Conservation (phyloP, 2,888 invertebrate genomes). For the Selenia dentaria region DNA sequence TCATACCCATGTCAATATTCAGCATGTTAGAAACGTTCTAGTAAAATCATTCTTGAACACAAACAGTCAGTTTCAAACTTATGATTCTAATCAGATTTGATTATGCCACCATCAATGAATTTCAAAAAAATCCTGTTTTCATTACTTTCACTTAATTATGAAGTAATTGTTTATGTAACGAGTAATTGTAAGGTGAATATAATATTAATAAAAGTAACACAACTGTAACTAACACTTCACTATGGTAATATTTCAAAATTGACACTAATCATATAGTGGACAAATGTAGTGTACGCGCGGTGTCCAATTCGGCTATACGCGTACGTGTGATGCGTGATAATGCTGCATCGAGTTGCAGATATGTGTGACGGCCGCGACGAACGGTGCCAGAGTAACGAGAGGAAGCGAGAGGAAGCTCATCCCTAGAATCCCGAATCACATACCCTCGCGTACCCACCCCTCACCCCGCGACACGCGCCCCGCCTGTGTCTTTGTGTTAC, state of each 20-base stretch:
- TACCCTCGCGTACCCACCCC: constrained; percentile 75
- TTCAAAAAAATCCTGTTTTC: no score
- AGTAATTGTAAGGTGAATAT: no score
- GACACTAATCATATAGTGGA: constrained; percentile 2
- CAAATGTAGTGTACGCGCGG: constrained; percentile 13
- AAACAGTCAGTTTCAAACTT: neutral
- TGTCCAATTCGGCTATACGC: constrained; percentile 44
- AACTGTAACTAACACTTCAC: constrained; percentile 14
- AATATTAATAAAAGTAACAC: neutral
- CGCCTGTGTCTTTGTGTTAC: constrained; percentile 63
- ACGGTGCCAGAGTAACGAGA: constrained; percentile 80
- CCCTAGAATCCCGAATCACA: constrained; percentile 83
- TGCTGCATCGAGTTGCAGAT: constrained; percentile 45
- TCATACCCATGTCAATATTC: constrained; percentile 57
- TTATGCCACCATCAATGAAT: no score
- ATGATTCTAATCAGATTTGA: neutral
- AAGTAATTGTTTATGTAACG: no score
- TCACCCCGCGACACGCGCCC: constrained; percentile 55
- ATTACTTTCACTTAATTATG: no score
- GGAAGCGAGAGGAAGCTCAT: constrained; percentile 83
- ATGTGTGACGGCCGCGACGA: constrained; percentile 76
- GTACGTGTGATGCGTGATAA: constrained; percentile 51
- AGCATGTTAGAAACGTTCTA: constrained; percentile 44
- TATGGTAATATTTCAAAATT: constrained; percentile 5
- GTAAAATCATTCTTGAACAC: constrained; percentile 22